Evolutionary conservation across 1,140 invertebrate species (phyloP).

Genomic region (Drosophila watanabei): DNA sequence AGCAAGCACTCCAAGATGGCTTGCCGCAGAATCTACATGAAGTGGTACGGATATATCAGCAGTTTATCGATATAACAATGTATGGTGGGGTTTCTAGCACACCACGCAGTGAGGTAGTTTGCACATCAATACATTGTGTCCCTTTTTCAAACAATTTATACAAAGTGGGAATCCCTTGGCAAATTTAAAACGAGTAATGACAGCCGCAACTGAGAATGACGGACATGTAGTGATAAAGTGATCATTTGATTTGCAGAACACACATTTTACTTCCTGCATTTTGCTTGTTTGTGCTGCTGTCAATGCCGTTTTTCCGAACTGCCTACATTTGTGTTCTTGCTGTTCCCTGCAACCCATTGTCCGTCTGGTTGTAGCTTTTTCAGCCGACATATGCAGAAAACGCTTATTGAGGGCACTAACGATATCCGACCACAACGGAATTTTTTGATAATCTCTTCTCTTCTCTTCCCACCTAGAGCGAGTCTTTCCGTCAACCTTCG

Average conservation of each 20-base stretch:
- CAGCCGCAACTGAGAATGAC: too few species aligned
- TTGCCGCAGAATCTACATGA: neutral
- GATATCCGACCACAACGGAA: slow-evolving; percentile 7
- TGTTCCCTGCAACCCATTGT: too few species aligned
- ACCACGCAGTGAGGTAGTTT: neutral
- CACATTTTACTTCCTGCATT: too few species aligned
- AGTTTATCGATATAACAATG: neutral
- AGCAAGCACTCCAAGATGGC: too few species aligned
- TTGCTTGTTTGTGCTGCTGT: too few species aligned
- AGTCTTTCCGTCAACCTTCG: slow-evolving; percentile 11
- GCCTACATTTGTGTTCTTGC: too few species aligned
- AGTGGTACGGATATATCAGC: neutral
- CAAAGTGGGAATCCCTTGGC: neutral
- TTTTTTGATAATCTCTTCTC: slow-evolving; percentile 21
- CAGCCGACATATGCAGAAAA: neutral
- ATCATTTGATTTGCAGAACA: neutral
- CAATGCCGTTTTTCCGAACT: too few species aligned
- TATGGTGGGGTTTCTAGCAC: slow-evolving; percentile 4
- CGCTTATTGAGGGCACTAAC: slow-evolving; percentile 1
- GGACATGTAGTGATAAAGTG: too few species aligned
- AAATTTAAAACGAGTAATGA: too few species aligned
- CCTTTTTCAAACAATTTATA: slow-evolving; percentile 6
- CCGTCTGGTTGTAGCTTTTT: too few species aligned
- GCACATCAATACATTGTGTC: too few species aligned
- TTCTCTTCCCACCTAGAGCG: slow-evolving; percentile 10